These are phyloP conservation scores for Eumaeus atala DNA, from an alignment of 1,140 invertebrate species.

Conservation along the genomic window DNA sequence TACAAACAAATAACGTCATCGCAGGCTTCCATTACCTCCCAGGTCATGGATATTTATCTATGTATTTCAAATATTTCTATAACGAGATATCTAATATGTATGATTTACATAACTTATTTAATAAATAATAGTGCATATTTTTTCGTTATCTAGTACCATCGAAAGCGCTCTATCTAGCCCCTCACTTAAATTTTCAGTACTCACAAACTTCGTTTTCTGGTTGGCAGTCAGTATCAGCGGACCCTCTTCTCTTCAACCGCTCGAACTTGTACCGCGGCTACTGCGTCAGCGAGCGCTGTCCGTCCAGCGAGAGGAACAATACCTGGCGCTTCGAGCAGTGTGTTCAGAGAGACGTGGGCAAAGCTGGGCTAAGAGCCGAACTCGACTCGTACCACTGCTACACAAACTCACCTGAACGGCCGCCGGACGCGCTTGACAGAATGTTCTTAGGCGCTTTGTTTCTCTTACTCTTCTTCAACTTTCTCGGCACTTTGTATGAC, in stretches of 20 bases:
- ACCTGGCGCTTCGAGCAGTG: constrained; percentile 37
- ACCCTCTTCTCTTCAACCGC: constrained; percentile 31
- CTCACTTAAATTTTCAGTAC: not conserved
- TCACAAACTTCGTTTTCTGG: no score
- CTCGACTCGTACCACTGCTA: constrained; percentile 26
- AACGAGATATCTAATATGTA: not conserved
- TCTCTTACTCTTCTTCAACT: constrained; percentile 30
- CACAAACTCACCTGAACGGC: constrained; percentile 23
- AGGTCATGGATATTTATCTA: no score
- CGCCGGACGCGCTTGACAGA: constrained; percentile 23
- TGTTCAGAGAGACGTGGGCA: constrained; percentile 27
- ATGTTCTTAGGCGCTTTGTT: constrained; percentile 26
- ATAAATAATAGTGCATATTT: no score
- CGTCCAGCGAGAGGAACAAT: constrained; percentile 23
- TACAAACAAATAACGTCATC: no score
- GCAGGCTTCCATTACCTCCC: no score
- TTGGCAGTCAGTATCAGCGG: constrained; percentile 29
- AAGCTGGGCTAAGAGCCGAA: constrained; percentile 20
- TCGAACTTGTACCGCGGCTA: constrained; percentile 36
- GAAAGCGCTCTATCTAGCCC: not conserved
- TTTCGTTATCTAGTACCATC: not conserved
- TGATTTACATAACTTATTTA: not conserved
- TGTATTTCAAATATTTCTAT: no score
- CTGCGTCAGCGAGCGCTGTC: constrained; percentile 34
- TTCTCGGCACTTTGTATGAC: constrained; percentile 40